These are phyloP conservation scores for Microcebus griseorufus DNA, from an alignment of 2,113 vertebrate species.

Conservation along the genomic window DNA sequence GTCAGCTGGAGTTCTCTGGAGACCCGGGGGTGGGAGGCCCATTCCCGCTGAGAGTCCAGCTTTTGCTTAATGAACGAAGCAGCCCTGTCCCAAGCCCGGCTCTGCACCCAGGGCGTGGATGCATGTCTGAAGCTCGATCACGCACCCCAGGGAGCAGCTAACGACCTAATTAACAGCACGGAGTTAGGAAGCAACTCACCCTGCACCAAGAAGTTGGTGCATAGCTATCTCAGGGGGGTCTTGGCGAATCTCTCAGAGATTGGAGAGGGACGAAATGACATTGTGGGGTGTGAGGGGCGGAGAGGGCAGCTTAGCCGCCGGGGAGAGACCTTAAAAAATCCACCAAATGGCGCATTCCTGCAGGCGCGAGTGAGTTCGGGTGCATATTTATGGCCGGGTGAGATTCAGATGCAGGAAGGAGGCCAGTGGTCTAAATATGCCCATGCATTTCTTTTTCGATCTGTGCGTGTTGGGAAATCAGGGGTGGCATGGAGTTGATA, in stretches of 20 bases:
- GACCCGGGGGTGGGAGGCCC: not conserved
- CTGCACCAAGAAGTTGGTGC: conserved; percentile 82
- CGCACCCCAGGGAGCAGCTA: conserved; percentile 73
- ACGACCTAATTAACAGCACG: conserved; percentile 83
- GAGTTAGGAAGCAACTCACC: conserved; percentile 78
- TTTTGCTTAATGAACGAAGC: conserved; percentile 66
- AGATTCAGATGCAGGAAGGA: no score
- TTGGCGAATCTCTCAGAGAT: conserved; percentile 76
- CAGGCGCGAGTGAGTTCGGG: conserved; percentile 3
- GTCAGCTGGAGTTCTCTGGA: conserved; percentile 40
- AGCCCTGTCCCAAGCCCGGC: conserved; percentile 7
- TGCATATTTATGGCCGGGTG: not conserved
- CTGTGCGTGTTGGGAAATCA: not conserved
- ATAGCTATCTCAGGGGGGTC: conserved; percentile 72
- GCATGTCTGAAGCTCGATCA: conserved; percentile 53
- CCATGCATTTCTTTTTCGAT: not conserved
- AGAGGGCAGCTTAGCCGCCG: conserved; percentile 67
- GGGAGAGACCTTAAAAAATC: conserved; percentile 65
- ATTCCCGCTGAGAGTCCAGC: not conserved
- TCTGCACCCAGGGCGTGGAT: not conserved
- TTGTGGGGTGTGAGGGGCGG: conserved; percentile 67
- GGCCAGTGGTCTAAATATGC: not conserved
- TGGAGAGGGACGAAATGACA: conserved; percentile 78
- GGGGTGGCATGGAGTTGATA: not conserved
- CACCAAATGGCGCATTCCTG: not conserved